Evolutionary conservation across 2,888 invertebrate genomes (phyloP).

Genomic region (Heliconius erato): DNA sequence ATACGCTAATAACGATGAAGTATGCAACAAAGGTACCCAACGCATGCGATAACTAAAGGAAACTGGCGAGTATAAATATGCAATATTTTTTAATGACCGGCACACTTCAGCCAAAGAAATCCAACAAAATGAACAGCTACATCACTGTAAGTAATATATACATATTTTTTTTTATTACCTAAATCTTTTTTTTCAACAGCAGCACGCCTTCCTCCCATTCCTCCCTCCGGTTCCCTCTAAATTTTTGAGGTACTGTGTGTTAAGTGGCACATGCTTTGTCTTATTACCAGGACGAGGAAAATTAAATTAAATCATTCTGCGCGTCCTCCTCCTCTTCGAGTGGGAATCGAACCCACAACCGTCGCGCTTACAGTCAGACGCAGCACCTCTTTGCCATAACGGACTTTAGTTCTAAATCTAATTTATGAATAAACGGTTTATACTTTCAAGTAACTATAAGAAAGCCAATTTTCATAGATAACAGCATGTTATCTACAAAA

Average conservation of each 20-base stretch:
- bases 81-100: constrained; percentile 16
- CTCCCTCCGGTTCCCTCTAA: too few species aligned
- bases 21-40: constrained; percentile 7
- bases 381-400: too few species aligned
- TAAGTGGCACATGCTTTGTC: background rate
- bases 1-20: constrained; percentile 24
- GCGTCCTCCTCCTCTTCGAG: background rate
- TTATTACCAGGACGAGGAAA: background rate
- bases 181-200: too few species aligned
- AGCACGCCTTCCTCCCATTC: too few species aligned
- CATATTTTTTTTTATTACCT: background rate
- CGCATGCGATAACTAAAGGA: constrained; percentile 32
- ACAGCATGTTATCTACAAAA: too few species aligned
- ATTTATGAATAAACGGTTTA: background rate
- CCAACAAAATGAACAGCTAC: constrained; percentile 35
- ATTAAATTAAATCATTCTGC: background rate
- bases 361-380: background rate
- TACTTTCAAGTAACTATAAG: too few species aligned
- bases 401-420: too few species aligned
- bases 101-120: constrained; percentile 35
- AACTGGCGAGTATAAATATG: constrained; percentile 33
- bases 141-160: constrained; percentile 32
- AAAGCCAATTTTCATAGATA: too few species aligned
- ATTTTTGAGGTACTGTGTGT: too few species aligned
- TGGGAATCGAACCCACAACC: background rate